Evolutionary conservation across 2,113 vertebrate species (phyloP), one percentile per base, ranked within the genome.

Genomic region (Sturnus vulgaris): DNA sequence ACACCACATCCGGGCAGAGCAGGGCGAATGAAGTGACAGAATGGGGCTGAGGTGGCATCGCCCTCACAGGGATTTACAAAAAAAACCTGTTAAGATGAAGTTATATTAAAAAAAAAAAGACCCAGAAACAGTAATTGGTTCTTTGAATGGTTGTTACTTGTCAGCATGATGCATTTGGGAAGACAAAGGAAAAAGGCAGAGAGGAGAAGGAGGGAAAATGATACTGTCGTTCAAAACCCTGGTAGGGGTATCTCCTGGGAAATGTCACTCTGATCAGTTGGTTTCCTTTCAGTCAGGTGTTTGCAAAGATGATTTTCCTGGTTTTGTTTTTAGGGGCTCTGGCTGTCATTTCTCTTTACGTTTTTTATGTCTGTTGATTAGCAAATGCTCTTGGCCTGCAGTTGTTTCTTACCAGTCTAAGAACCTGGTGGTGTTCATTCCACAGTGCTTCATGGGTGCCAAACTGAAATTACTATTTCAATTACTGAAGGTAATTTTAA

Each of bases 41-140:
- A 37, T 3, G 5, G 40, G 83, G 59, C 11, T 73, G 91, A 15
- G 60, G 8, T 39, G 15, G 30, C 23, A 2, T 12, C 0, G 1
- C 12, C 25, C 35, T 82, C 8, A 1, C 0, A 0, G 19, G 27
- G 65, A 12, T 37, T 40, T 84, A 12, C 33, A 59, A 52, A 42
- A 42, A 12, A 50, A 76, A 7, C 40, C 47, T 28, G 8, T 39
- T 50, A 20, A 28, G 19, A 25, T 70, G 39, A 61, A 81, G 39
- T 55, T 70, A 8, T 2, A 37, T 18, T 7, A 5, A 28, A 40
- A 50, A 20, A 20, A 56, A 46, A 46, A 50, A 60, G 55, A 46
- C 25, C 22, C 31, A 44, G 70, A 47, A 88, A 30, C 39, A 25
- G 24, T 52, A n/a, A 61, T 31, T 65, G 55, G 9, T 42, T 42